Base-by-base conservation (phyloP, 2,888 invertebrate genomes). In the Zaprionus obscuricornis region DNA sequence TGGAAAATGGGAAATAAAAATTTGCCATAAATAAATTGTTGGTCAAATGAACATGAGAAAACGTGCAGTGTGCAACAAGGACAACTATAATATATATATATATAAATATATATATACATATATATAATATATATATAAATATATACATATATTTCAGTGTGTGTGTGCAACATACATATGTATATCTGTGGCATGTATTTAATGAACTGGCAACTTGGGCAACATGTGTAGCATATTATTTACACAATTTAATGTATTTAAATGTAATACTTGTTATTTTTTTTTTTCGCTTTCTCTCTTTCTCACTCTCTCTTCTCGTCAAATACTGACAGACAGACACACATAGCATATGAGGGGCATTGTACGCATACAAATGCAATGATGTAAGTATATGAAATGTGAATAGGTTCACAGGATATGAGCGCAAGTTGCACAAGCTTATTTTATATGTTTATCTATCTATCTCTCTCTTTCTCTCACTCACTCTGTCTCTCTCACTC, bases 301-400 rank as follows among this genome's bases (percentile, higher is more conserved):
- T 26, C 34, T 18, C 24, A 39, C 29, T 20, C 34, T 40, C 20
- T 29, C 18, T 27, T 24, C 47, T 13, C 43, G 29, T 40, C 37
- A 39, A 43, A 59, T 29, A 13, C 27, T 24, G 62, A 50, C 52
- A 13, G 27, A 31, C 10, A 20, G 3, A 5, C 39, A 14, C 42
- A 37, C 24, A 60, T 42, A 13, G 45, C 51, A 55, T 40, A 51
- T 56, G 62, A 70, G 66, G 67, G 56, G 70, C 64, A 52, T 56
- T 42, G 31, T 52, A 82, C 85, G 49, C 69, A 85, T 66, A 87
- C 81, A 74, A 79, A 67, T 73, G 84, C 85, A 81, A 78, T 85
- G 87, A 88, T 88, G 82, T 88, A 88, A 88, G 88, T 88, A 88
- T 88, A 88, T 88, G 88, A 88, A 87, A 83, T 82, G 73, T 67